Conservation (phyloP, 2,888 invertebrate species). For the Microctonus aethiopoides region DNA sequence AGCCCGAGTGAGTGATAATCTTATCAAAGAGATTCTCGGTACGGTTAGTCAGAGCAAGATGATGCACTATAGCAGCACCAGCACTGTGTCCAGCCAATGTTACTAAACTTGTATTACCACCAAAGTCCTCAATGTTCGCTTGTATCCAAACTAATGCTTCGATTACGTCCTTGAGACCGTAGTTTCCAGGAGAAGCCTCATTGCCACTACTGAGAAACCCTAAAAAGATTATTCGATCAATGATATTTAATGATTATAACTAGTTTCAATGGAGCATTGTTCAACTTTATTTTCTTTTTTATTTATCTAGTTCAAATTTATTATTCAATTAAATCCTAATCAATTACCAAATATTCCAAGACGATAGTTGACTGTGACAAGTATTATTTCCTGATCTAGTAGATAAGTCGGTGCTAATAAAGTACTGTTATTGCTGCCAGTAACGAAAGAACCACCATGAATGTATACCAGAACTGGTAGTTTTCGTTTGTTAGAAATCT, state of each 20-base stretch:
- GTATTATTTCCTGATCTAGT: constrained; percentile 53
- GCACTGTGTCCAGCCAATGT: constrained; percentile 56
- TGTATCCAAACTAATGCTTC: constrained; percentile 57
- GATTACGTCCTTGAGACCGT: constrained; percentile 57
- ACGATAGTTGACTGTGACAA: constrained; percentile 60
- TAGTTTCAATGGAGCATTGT: constrained; percentile 1
- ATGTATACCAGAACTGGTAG: constrained; percentile 56
- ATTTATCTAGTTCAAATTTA: no score
- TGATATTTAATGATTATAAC: constrained; percentile 9
- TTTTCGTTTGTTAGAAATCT: constrained; percentile 39
- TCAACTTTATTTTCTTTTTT: not conserved
- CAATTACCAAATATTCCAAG: constrained; percentile 56
- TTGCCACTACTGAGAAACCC: constrained; percentile 59
- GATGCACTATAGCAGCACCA: constrained; percentile 49
- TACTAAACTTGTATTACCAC: constrained; percentile 53
- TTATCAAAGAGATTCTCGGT: constrained; percentile 58
- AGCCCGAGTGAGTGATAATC: constrained; percentile 54
- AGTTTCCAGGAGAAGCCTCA: constrained; percentile 56
- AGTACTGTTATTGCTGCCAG: constrained; percentile 50
- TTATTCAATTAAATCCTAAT: not conserved
- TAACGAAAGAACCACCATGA: constrained; percentile 51
- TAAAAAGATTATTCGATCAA: constrained; percentile 28
- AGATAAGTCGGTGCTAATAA: constrained; percentile 53
- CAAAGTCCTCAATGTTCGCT: constrained; percentile 54
- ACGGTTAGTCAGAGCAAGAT: constrained; percentile 51